Conservation (phyloP, 37 sponge, comb jelly and placozoan genomes). For the Hormiphora californensis region DNA sequence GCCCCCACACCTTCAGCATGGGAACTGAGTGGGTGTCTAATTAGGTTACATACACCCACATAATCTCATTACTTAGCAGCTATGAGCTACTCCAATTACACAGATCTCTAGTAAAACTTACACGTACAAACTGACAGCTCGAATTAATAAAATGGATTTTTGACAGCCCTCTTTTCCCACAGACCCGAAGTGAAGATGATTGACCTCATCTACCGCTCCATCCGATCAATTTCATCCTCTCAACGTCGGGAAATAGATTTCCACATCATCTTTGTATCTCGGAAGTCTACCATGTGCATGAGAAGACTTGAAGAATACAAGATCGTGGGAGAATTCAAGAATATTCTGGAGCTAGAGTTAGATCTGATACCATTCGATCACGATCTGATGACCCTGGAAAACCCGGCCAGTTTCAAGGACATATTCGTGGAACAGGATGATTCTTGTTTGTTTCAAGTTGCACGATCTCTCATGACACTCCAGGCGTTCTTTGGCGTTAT, state of each 20-base stretch:
- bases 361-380: conserved; percentile 80
- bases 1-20: too few relatives aligned
- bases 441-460: conserved; percentile 57
- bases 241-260: conserved; percentile 54
- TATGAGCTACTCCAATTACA: too few relatives aligned
- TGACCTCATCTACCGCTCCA: background rate
- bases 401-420: conserved; percentile 64
- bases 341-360: conserved; percentile 67
- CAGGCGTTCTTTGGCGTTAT: conserved; percentile 84
- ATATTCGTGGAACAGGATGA: conserved; percentile 40
- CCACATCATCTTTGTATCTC: conserved; percentile 67
- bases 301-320: conserved; percentile 59
- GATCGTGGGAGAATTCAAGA: conserved; percentile 56
- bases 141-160: too few relatives aligned
- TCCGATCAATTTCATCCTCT: conserved; percentile 3
- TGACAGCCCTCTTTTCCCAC: too few relatives aligned
- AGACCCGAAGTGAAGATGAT: conserved; percentile 18
- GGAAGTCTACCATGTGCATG: conserved; percentile 61
- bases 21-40: too few relatives aligned
- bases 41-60: too few relatives aligned
- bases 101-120: too few relatives aligned
- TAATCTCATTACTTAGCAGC: too few relatives aligned
- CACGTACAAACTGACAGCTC: too few relatives aligned
- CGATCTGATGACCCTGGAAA: conserved; percentile 79
- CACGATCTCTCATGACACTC: conserved; percentile 71